Conservation (phyloP, 2,888 invertebrate genomes). For the Drosophila tripunctata region DNA sequence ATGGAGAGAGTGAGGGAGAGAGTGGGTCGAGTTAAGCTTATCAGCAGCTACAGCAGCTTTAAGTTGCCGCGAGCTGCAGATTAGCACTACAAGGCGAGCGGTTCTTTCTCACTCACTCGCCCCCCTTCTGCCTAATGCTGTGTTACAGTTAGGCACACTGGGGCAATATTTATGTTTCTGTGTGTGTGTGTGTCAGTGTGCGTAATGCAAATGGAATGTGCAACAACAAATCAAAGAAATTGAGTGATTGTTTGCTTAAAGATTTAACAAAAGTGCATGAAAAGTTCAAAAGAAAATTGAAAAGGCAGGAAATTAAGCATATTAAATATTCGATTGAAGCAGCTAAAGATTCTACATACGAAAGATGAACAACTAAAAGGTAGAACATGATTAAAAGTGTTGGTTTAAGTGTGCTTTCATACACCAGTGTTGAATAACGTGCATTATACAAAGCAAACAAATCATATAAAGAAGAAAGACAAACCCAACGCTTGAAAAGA, state of each 20-base stretch:
- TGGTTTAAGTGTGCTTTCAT: background rate
- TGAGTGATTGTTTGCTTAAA: background rate
- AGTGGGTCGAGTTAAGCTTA: conserved; percentile 17
- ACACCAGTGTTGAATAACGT: conserved; percentile 6
- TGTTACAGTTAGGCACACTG: conserved; percentile 6
- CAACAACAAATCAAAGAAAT: conserved; percentile 12
- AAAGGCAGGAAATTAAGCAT: background rate
- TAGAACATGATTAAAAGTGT: too few species aligned
- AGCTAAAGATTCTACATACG: too few species aligned
- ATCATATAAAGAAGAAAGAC: conserved; percentile 2
- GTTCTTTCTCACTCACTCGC: background rate
- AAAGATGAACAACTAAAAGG: too few species aligned
- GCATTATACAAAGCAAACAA: too few species aligned
- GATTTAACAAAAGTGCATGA: background rate
- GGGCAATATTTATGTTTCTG: conserved; percentile 1
- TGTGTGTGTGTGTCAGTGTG: too few species aligned
- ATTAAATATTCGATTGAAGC: background rate
- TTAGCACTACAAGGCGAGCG: conserved; percentile 6
- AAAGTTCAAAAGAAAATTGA: background rate
- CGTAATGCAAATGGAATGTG: conserved; percentile 9
- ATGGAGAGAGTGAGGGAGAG: too few species aligned
- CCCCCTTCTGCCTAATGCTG: background rate
- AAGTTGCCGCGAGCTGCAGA: conserved; percentile 16
- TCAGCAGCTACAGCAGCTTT: conserved; percentile 20
- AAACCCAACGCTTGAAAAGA: conserved; percentile 12